phyloP scores from a whole-genome alignment of 2,113 vertebrate genomes.

The Vicugna pacos region DNA sequence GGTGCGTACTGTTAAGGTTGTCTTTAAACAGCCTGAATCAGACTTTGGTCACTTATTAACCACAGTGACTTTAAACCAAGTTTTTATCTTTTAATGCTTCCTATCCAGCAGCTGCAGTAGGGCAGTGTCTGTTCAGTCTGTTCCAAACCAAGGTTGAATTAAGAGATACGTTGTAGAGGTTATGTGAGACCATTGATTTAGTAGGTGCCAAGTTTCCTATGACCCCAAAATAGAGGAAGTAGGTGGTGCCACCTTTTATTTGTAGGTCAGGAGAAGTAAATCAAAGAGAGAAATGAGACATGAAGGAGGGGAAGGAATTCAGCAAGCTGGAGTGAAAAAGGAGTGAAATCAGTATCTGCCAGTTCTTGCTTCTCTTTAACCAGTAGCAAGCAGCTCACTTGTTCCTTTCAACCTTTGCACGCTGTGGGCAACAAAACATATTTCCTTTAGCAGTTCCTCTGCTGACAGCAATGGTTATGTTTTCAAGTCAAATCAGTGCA shows the following conservation, averaged over 20 bases:
- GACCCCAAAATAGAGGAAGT: not conserved
- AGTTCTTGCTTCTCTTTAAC: not conserved
- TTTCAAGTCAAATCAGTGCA: constrained; percentile 33
- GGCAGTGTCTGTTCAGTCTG: constrained; percentile 55
- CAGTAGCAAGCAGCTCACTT: not conserved
- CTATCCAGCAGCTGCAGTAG: constrained; percentile 64
- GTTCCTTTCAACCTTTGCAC: not conserved
- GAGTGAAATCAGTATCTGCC: not conserved
- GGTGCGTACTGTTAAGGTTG: not conserved
- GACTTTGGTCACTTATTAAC: constrained; percentile 77
- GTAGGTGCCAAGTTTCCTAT: constrained; percentile 52
- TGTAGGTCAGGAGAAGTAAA: constrained; percentile 24
- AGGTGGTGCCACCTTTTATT: not conserved
- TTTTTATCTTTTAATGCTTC: constrained; percentile 77
- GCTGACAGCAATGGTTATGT: not conserved
- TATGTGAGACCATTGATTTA: constrained; percentile 37
- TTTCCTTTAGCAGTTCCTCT: not conserved
- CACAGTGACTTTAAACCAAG: constrained; percentile 63
- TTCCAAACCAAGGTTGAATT: constrained; percentile 70
- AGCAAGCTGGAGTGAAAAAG: not conserved
- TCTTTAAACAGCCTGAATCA: constrained; percentile 64
- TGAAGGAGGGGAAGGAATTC: not conserved
- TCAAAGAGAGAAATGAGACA: not conserved
- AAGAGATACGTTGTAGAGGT: constrained; percentile 43
- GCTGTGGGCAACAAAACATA: not conserved